Percentiles rank a stretch among this genome's conserved stretches.
These are phyloP conservation scores for Papilio protenor DNA, from an alignment of 2,888 invertebrate genomes.

Conservation along the genomic window DNA sequence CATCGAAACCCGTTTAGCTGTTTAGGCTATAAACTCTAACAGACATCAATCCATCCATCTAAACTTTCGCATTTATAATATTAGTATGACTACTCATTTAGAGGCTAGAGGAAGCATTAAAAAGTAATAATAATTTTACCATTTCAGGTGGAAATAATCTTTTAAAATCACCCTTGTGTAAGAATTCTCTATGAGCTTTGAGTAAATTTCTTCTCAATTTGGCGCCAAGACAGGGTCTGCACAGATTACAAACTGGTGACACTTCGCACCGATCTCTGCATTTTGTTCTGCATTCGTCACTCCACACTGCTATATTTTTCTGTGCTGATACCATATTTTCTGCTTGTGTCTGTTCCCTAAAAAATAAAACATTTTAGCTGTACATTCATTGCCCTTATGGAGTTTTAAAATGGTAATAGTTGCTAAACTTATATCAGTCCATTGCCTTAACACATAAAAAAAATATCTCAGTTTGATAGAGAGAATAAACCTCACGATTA, in stretches of 20 bases:
- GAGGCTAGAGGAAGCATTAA: background rate
- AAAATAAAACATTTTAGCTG: conserved; percentile 45
- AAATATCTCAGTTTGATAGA: too few species aligned
- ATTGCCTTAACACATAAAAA: too few species aligned
- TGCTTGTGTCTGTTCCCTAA: conserved; percentile 73
- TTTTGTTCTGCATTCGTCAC: conserved; percentile 85
- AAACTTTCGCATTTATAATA: too few species aligned
- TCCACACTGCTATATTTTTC: conserved; percentile 91
- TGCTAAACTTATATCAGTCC: too few species aligned
- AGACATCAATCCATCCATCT: too few species aligned
- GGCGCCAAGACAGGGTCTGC: conserved; percentile 89
- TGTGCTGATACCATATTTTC: conserved; percentile 88
- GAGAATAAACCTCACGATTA: too few species aligned
- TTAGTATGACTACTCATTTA: background rate
- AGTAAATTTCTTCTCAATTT: conserved; percentile 85
- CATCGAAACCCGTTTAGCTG: too few species aligned
- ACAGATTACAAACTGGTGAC: conserved; percentile 87
- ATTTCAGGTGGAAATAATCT: conserved; percentile 92
- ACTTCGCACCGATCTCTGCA: conserved; percentile 85
- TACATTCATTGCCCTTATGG: too few species aligned
- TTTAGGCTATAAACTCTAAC: too few species aligned
- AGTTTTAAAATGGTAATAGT: too few species aligned
- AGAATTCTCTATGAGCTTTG: conserved; percentile 91
- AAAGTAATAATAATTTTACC: conserved; percentile 59
- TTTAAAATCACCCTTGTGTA: conserved; percentile 91